phyloP scores from a whole-genome alignment of 2,113 vertebrate species.

The Myiagra hebetior region DNA sequence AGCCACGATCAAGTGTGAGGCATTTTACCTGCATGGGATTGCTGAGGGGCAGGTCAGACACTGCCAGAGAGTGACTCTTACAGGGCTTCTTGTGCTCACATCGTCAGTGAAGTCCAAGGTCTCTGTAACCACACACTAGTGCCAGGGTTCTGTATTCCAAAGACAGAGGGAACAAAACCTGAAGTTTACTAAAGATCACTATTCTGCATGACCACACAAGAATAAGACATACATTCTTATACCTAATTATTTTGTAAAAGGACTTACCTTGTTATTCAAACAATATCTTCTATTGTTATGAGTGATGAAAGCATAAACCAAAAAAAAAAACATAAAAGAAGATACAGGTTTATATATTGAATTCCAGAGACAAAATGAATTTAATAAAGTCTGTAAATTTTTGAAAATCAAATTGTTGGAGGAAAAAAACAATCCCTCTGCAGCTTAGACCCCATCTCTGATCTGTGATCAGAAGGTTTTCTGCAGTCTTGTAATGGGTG shows the following conservation, averaged over 20 bases:
- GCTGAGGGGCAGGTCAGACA: background rate
- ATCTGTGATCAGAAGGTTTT: background rate
- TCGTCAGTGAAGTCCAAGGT: fast-evolving
- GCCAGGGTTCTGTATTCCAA: background rate
- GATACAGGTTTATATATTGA: background rate
- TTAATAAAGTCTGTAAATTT: background rate
- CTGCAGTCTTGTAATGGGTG: background rate
- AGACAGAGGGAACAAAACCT: background rate
- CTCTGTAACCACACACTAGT: background rate
- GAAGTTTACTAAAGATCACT: background rate
- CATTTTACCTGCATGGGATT: background rate
- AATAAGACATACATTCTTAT: background rate
- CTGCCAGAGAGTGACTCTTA: fast-evolving
- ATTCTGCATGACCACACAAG: background rate
- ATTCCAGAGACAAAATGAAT: background rate
- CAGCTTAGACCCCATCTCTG: background rate
- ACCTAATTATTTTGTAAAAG: background rate
- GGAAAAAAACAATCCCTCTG: background rate
- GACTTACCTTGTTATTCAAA: background rate
- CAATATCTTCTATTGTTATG: background rate
- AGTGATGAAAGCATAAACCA: background rate
- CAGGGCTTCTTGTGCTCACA: background rate
- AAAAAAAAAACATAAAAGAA: background rate
- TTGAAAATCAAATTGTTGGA: background rate
- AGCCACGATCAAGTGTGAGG: background rate